These are phyloP conservation scores for Synaphobranchus kaupii DNA, from an alignment of 2,797 vertebrate species.

Conservation along the genomic window DNA sequence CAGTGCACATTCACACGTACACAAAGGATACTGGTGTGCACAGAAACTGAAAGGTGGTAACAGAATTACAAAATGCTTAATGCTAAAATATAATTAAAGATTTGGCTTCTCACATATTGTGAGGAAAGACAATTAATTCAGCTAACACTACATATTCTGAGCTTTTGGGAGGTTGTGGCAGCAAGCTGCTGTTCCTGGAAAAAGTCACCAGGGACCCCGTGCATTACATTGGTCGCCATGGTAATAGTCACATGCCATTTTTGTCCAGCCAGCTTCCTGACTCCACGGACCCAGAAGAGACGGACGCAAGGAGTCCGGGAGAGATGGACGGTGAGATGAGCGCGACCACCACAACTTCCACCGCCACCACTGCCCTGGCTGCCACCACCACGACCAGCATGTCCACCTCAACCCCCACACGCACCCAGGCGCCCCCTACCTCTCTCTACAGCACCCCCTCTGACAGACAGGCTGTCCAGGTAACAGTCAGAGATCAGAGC, in stretches of 20 bases:
- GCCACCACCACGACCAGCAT: conserved; percentile 68
- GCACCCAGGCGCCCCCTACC: conserved; percentile 74
- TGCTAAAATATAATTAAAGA: not conserved
- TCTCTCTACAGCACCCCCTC: conserved; percentile 81
- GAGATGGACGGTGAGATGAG: conserved; percentile 78
- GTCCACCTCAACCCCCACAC: conserved; percentile 70
- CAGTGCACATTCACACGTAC: no score
- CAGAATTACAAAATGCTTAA: not conserved
- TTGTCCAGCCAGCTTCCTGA: conserved; percentile 47
- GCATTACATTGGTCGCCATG: not conserved
- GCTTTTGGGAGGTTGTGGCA: not conserved
- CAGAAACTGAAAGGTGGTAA: not conserved
- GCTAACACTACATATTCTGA: not conserved
- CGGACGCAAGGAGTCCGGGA: conserved; percentile 58
- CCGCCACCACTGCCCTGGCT: conserved; percentile 53
- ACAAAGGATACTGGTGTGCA: not conserved
- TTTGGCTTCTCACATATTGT: not conserved
- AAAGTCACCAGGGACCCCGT: not conserved
- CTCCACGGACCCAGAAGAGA: conserved; percentile 44
- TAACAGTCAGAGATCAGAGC: conserved; percentile 55
- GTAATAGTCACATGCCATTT: conserved; percentile 30
- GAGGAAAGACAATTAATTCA: not conserved
- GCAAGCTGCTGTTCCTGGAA: not conserved
- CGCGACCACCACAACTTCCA: conserved; percentile 51
- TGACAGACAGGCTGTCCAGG: conserved; percentile 88